Conservation (phyloP, 2,113 vertebrate species). For the Mellivora capensis region DNA sequence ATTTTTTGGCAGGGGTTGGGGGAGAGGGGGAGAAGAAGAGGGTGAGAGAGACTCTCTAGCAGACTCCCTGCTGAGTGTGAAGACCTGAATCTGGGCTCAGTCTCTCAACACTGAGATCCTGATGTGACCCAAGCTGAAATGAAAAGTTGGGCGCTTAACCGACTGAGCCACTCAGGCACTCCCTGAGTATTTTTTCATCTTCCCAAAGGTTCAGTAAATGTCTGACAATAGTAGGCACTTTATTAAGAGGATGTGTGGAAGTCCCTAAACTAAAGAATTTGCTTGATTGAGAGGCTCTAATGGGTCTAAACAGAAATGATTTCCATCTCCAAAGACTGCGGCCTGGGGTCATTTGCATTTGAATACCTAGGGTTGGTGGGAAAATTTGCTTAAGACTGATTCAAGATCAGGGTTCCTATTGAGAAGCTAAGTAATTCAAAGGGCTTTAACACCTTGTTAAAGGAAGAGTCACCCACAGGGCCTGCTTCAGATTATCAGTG, state of each 20-base stretch:
- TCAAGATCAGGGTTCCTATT: neutral
- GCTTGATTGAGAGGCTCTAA: neutral
- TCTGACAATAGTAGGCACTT: neutral
- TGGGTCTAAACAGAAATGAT: conserved; percentile 30
- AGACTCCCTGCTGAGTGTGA: neutral
- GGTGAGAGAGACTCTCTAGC: neutral
- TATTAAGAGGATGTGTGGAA: conserved; percentile 1
- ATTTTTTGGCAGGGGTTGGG: neutral
- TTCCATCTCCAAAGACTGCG: conserved; percentile 27
- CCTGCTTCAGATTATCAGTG: neutral
- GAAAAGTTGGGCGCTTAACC: neutral
- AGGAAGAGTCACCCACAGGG: neutral
- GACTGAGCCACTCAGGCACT: neutral
- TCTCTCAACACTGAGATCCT: neutral
- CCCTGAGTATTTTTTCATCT: neutral
- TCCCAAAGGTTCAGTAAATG: neutral
- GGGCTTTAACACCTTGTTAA: neutral
- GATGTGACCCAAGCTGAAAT: neutral
- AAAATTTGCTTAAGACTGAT: conserved; percentile 8
- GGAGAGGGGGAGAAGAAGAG: neutral
- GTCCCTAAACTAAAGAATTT: neutral
- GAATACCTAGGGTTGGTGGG: conserved; percentile 13
- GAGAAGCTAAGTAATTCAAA: conserved; percentile 13
- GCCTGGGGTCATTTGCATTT: conserved; percentile 14
- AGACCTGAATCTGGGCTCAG: neutral